Evolutionary conservation across 1,140 invertebrate species (phyloP).

Genomic region (Trypoxylus dichotomus): DNA sequence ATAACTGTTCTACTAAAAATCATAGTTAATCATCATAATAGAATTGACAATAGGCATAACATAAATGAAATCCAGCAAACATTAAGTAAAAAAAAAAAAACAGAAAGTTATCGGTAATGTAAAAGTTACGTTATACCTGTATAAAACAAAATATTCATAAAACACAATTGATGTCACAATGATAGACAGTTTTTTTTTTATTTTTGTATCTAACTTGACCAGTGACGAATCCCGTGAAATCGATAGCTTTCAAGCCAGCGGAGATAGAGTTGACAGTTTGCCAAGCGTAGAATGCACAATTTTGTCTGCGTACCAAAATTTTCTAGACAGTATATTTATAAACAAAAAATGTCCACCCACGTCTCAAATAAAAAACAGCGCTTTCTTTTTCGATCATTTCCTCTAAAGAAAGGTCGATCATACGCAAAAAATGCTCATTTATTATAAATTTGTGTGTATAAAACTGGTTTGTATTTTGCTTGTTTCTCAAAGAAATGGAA

Average conservation of each 20-base stretch:
- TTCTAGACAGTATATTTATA: constrained; percentile 9
- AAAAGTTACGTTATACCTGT: not conserved
- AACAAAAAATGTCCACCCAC: constrained; percentile 15
- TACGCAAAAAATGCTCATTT: too few relatives aligned
- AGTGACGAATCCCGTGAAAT: not conserved
- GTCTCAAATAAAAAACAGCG: not conserved
- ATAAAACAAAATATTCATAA: not conserved
- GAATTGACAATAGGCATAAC: not conserved
- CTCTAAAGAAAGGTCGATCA: not conserved
- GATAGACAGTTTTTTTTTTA: not conserved
- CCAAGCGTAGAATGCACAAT: constrained; percentile 1
- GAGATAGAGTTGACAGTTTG: constrained; percentile 6
- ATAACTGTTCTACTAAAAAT: not conserved
- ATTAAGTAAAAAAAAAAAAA: not conserved
- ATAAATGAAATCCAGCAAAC: not conserved
- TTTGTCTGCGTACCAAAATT: constrained; percentile 21
- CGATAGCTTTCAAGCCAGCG: not conserved
- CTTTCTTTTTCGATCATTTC: not conserved
- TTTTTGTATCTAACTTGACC: not conserved
- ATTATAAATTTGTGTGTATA: too few relatives aligned
- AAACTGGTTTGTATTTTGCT: too few relatives aligned
- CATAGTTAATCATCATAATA: too few relatives aligned
- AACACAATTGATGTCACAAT: not conserved
- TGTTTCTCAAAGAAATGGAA: too few relatives aligned
- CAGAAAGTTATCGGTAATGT: not conserved